Base-by-base conservation (phyloP, 2,888 invertebrate species). In the Erebia ligea region DNA sequence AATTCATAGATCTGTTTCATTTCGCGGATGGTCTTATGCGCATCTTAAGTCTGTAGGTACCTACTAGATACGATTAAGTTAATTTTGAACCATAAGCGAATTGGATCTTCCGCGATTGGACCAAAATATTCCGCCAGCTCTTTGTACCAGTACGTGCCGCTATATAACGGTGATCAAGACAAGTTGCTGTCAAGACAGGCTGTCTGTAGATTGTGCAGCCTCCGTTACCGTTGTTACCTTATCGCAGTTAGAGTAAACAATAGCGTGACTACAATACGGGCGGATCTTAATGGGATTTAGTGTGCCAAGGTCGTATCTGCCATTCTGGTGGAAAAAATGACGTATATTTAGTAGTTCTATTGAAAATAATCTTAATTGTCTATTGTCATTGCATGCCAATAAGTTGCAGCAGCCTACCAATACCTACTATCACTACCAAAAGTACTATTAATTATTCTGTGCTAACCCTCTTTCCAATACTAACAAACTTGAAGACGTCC, bases 151-250 rank as follows among this genome's bases (percentile, higher is more conserved):
- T 65, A 68, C 54, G 57, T 61, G 76, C 79, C 79, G 79, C 76
- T 79, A 78, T 76, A 67, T 80, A 80, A 78, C 80, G 79, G 80
- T 66, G 66, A 67, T 52, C 15, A 61, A 73, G 62, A 70, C 69
- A 25, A 70, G 63, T 65, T 68, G 59, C 42, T 58, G 65, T 54
- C 59, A 54, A 64, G 69, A 66, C 72, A 69, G 72, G 68, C 70
- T 72, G 70, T 68, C 59, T 57, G 67, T 61, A 70, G 69, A 68
- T 59, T 62, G 61, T 52, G 68, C 65, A 70, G 59, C 63, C 59
- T 17, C 68, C 48, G 63, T 48, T 67, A 67, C 67, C 48, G 68
- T 72, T 67, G 66, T 17, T 63, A 56, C 62, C 72, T 74, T 74
- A 74, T 74, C 74, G 50, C 63, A 54, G 69, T 66, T 21, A 67